Base-by-base conservation (phyloP, 1,140 invertebrate species). In the Calephelis nemesis region DNA sequence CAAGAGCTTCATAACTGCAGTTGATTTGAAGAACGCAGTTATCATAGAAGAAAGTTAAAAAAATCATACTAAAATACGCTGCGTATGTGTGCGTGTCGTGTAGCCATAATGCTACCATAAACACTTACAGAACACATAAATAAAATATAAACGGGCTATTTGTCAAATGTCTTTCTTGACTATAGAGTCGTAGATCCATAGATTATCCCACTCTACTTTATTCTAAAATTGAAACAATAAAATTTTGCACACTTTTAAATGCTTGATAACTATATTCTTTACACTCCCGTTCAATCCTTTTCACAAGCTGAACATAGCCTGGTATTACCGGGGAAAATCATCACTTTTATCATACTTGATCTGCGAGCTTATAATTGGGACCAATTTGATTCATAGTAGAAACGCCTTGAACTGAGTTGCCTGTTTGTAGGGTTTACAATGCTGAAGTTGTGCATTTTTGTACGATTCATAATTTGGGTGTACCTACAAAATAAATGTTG, bases 381-480 rank as follows among this genome's bases (percentile, higher is more conserved):
- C 86, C 86, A 88, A 88, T 81, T 58, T 58, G 54, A 58, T 58
- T 58, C 54, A 58, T 58, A 39, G 52, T 58, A 58, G 54, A 30
- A 58, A 39, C 15, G 54, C 54, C 54, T 58, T 58, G 54, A 58
- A 39, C 30, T 58, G 54, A 58, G 54, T 58, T 58, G 54, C 54
- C 54, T 58, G 72, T 71, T 63, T 69, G 70, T 77, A 76, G 72
- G 73, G 74, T 84, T 87, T 89, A 83, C 82, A 84, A 89, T 89
- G 85, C 88, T 91, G 87, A 91, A 86, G 88, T 91, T 91, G 87
- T 91, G 88, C 88, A 90, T 91, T 90, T 88, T 87, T 88, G 87
- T 87, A 88, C 79, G 72, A 79, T 80, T 76, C 76, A 65, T 78
- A 90, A 82, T 80, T 85, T 82, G 75, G 87, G 85, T 89, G 88